A percentile compares a stretch with the other conserved stretches of the same genome.
Conservation (phyloP, 2,113 vertebrate species). For the Actenoides hombroni region DNA sequence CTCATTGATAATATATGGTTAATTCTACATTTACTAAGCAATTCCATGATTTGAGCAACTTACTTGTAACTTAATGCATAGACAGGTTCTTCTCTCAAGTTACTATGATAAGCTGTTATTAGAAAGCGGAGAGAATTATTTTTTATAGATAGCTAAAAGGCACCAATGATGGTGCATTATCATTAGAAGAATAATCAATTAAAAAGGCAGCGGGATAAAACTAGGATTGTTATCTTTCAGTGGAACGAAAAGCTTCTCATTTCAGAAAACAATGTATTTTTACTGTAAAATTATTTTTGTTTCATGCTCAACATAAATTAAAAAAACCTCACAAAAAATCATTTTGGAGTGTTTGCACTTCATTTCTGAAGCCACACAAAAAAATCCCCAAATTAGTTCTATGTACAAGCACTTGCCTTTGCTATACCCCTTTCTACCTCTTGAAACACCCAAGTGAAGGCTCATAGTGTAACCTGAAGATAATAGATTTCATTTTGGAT, state of each 20-base stretch:
- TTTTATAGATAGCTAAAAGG: not conserved
- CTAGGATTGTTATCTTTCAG: not conserved
- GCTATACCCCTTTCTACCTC: not conserved
- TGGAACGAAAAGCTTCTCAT: not conserved
- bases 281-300: not conserved
- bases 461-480: not conserved
- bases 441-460: not conserved
- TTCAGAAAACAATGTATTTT: not conserved
- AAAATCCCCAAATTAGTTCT: not conserved
- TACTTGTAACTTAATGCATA: not conserved
- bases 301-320: not conserved
- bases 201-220: constrained; percentile 7
- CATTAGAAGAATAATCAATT: not conserved
- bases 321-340: accelerated
- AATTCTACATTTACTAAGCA: not conserved
- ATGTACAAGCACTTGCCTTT: not conserved
- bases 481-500: not conserved
- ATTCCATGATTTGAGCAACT: not conserved
- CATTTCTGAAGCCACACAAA: not conserved
- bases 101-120: not conserved
- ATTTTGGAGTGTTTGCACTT: not conserved
- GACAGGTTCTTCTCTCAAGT: not conserved
- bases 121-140: not conserved
- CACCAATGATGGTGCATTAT: not conserved
- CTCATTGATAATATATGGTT: not conserved